Percentiles rank a stretch among this genome's conserved stretches.
Conservation (phyloP, 2,797 vertebrate species). For the Vultur gryphus region DNA sequence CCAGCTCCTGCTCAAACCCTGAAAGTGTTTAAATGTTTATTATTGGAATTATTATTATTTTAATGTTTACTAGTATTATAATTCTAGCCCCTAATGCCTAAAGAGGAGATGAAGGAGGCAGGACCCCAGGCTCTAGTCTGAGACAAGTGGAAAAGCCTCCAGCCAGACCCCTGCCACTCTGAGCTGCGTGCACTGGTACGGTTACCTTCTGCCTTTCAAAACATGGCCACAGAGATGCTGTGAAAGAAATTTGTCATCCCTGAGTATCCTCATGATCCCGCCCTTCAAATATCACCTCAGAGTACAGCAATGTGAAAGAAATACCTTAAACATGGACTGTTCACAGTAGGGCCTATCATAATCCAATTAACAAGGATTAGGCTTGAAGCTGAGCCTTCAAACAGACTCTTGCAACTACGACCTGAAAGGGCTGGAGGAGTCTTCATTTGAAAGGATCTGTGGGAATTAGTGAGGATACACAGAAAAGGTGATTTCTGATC, state of each 20-base stretch:
- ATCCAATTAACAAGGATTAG: slow-evolving; percentile 30
- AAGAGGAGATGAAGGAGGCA: not conserved
- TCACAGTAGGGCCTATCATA: not conserved
- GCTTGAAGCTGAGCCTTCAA: not conserved
- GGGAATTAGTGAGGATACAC: slow-evolving; percentile 13
- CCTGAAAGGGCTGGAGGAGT: not conserved
- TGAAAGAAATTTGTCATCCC: not conserved
- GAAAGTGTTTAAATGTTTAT: not conserved
- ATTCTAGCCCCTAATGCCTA: not conserved
- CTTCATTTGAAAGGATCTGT: slow-evolving; percentile 32
- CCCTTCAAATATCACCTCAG: not conserved
- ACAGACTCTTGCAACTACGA: not conserved
- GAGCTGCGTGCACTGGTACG: rapidly evolving
- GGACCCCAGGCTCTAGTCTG: not conserved
- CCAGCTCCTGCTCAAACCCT: not conserved
- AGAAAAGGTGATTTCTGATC: slow-evolving; percentile 44
- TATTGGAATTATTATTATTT: not conserved
- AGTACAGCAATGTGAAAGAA: not conserved
- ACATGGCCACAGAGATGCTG: not conserved
- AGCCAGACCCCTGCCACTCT: not conserved
- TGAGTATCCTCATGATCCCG: not conserved
- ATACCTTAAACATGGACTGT: not conserved
- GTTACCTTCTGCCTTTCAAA: not conserved
- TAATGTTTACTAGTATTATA: not conserved
- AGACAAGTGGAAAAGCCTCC: not conserved